Percentiles rank a stretch among this genome's conserved stretches.
These are phyloP conservation scores for Ovis aries DNA, from an alignment of 2,113 vertebrate genomes.

Conservation along the genomic window ARS-UI_Ramb_v3.0 NC_056067.1:13734501-13735000, in stretches of 20 bases:
- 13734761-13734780: background rate
- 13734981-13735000: background rate
- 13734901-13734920: background rate
- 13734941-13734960: background rate
- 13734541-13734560: accelerated
- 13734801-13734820: background rate
- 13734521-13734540: background rate
- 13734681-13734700: background rate
- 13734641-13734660: background rate
- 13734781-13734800: no score
- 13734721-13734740: background rate
- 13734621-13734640: background rate
- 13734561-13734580: background rate
- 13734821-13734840: background rate
- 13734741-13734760: background rate
- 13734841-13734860: background rate
- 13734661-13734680: accelerated
- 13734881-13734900: background rate
- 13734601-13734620: no score
- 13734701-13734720: accelerated
- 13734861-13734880: background rate
- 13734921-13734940: background rate
- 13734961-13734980: no score
- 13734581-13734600: background rate
- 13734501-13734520: background rate